Base-by-base conservation (phyloP, 2,888 invertebrate species). In the Dioctria linearis region DNA sequence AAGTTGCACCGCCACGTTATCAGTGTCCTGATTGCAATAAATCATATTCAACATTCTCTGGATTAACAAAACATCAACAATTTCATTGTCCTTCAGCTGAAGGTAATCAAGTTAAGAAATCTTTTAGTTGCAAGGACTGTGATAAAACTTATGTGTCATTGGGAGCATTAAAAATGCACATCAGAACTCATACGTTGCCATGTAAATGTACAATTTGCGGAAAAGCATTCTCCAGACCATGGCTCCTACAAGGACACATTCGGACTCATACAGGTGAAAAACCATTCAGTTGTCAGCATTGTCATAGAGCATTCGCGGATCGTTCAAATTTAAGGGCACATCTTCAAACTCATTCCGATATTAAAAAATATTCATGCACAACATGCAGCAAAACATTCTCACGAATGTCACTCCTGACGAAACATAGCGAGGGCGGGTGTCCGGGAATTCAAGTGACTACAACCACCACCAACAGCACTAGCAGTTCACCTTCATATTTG, bases 81-180 rank as follows among this genome's bases (percentile, higher is more conserved):
- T 98, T 98, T 90, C 98, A 98, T 86, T 98, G 98, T 87, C 94
- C 95, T 0, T 95, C 96, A 1, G 93, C 95, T 79, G 94, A 94
- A 85, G 95, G 95, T 5, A 94, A 95, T 83, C 92, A 94, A 71
- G 94, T 96, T 67, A 94, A 97, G 88, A 98, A 97, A 88, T 95
- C 96, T 43, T 98, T 98, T 90, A 95, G 95, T 87, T 99, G 98
- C 91, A 98, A 98, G 89, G 96, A 95, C 89, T 99, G 99, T 90
- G 96, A 97, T 83, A 99, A 98, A 90, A 95, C 96, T 39, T 99
- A 99, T 90, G 96, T 96, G 8, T 97, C 97, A 0, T 90, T 98
- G 83, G 98, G 98, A 4, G 98, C 99, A 0, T 91, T 99, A 11
- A 99, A 99, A 90, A 99, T 99, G 98, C 99, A 99, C 90, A 98